Evolutionary conservation across 2,113 vertebrate species (phyloP).

Genomic region (Eretmochelys imbricata): DNA sequence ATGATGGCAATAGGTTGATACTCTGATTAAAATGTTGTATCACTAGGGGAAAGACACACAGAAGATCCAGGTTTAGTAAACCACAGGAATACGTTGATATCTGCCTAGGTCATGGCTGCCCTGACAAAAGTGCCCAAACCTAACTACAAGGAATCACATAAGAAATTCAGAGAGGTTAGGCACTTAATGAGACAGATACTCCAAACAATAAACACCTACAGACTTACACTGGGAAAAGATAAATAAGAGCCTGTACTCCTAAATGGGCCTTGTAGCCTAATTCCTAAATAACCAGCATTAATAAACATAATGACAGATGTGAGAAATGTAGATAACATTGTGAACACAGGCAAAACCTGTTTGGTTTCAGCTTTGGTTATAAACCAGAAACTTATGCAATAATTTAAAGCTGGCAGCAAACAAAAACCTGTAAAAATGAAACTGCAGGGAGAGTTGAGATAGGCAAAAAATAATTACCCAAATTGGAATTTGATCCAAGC

Average conservation of each 20-base stretch:
- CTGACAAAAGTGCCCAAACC: neutral
- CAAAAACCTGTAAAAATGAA: neutral
- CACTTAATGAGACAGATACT: neutral
- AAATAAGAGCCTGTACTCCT: neutral
- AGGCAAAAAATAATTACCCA: neutral
- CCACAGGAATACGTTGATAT: neutral
- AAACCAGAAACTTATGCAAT: neutral
- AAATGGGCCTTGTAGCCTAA: neutral
- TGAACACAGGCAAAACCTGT: neutral
- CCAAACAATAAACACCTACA: neutral
- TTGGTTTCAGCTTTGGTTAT: neutral
- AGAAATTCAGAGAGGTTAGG: neutral
- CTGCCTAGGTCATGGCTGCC: neutral
- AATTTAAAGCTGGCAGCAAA: neutral
- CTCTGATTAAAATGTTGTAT: neutral
- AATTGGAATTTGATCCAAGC: neutral
- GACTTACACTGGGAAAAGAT: neutral
- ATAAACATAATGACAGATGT: neutral
- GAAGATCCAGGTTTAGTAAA: neutral
- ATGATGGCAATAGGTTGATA: neutral
- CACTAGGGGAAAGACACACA: neutral
- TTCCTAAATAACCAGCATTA: neutral
- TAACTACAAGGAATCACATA: neutral
- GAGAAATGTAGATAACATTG: neutral
- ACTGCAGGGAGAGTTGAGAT: neutral